phyloP scores from a whole-genome alignment of 2,888 invertebrate species.

The Encarsia formosa region DNA sequence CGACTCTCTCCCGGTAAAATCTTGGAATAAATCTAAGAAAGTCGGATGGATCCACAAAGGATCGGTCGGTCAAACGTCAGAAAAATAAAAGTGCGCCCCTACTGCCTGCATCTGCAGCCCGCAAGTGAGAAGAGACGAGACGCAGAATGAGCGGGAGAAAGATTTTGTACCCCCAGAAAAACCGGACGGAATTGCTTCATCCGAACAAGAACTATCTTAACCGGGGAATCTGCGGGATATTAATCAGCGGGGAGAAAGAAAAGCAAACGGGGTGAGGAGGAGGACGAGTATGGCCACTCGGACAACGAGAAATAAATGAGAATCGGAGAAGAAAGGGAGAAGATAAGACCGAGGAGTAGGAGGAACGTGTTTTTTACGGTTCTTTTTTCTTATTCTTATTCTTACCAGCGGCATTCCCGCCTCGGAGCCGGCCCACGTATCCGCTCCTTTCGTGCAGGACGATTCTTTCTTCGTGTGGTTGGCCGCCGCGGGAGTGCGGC shows the following conservation, averaged over 20 bases:
- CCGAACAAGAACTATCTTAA: constrained; percentile 44
- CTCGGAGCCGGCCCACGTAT: constrained; percentile 34
- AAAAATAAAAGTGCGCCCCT: too few species aligned
- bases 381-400: too few species aligned
- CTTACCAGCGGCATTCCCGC: too few species aligned
- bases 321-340: constrained; percentile 21
- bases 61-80: too few species aligned
- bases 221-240: constrained; percentile 45
- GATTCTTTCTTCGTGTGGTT: too few species aligned
- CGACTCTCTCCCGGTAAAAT: neutral
- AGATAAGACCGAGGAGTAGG: constrained; percentile 26
- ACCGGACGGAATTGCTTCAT: constrained; percentile 48
- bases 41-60: too few species aligned
- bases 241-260: constrained; percentile 37
- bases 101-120: too few species aligned
- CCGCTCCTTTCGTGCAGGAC: constrained; percentile 20
- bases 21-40: too few species aligned
- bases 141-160: constrained; percentile 21
- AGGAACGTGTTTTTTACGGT: constrained; percentile 39
- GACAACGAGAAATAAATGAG: constrained; percentile 24
- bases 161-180: constrained; percentile 37
- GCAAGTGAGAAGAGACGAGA: neutral
- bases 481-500: too few species aligned
- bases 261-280: constrained; percentile 8
- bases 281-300: constrained; percentile 3